Conservation (phyloP, 1,140 invertebrate genomes). For the Spodoptera frugiperda region DNA sequence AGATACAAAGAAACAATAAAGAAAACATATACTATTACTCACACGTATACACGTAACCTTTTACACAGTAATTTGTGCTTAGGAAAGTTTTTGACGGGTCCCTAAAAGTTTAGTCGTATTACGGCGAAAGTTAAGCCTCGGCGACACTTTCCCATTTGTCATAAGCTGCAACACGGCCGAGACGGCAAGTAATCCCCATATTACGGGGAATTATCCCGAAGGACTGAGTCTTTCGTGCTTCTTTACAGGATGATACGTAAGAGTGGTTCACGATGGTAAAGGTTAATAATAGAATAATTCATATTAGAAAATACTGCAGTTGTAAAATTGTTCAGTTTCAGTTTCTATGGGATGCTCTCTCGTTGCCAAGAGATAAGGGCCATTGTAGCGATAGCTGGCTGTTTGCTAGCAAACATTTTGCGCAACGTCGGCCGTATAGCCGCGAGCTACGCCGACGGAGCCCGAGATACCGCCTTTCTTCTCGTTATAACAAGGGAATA, state of each 20-base stretch:
- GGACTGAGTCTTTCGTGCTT: constrained; percentile 46
- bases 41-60: constrained; percentile 2
- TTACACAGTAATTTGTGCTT: constrained; percentile 32
- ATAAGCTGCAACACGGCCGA: constrained; percentile 54
- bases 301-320: constrained; percentile 39
- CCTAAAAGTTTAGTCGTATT: constrained; percentile 53
- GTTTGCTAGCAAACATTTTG: constrained; percentile 59
- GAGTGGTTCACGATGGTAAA: background rate
- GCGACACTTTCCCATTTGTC: constrained; percentile 63
- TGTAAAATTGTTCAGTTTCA: constrained; percentile 52
- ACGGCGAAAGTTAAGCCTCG: constrained; percentile 52
- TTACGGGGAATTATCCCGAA: constrained; percentile 67
- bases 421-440: constrained; percentile 41
- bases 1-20: background rate
- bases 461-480: constrained; percentile 46
- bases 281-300: constrained; percentile 31
- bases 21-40: background rate
- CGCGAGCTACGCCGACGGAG: constrained; percentile 30
- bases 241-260: constrained; percentile 10
- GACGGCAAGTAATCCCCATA: constrained; percentile 63
- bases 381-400: constrained; percentile 55
- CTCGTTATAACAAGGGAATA: constrained; percentile 53
- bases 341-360: constrained; percentile 45
- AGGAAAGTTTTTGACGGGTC: constrained; percentile 50
- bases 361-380: constrained; percentile 60